A percentile compares a stretch with the other conserved stretches of the same genome.
Evolutionary conservation across 2,113 vertebrate species (phyloP).

Genomic region (Phrynosoma blainvillii): DNA sequence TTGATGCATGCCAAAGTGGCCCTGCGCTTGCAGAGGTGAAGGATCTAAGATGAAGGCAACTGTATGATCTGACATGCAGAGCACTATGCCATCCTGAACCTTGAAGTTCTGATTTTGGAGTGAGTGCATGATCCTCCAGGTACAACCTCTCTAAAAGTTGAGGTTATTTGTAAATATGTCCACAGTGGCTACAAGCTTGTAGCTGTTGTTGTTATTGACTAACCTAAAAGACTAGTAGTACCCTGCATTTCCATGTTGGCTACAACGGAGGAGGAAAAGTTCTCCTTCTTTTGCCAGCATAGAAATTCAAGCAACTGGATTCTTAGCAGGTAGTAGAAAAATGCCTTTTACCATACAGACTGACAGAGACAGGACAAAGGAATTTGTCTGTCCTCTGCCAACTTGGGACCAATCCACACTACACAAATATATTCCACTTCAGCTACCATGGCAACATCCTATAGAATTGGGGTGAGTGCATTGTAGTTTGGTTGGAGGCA

Average conservation of each 20-base stretch:
- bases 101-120: background rate
- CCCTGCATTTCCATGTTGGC: background rate
- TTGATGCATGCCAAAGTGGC: background rate
- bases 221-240: background rate
- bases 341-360: background rate
- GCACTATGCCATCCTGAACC: background rate
- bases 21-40: background rate
- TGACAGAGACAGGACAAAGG: no score
- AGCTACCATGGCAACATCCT: no score
- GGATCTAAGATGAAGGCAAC: background rate
- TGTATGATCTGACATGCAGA: background rate
- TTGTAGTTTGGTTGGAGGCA: no score
- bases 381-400: no score
- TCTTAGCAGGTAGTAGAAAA: no score
- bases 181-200: background rate
- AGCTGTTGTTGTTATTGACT: background rate
- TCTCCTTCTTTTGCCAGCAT: background rate
- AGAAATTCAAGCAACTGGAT: background rate
- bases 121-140: background rate
- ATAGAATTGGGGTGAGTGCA: no score
- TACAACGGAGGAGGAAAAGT: no score
- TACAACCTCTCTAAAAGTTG: background rate
- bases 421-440: no score
- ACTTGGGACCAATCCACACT: no score
- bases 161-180: background rate